phyloP scores from a whole-genome alignment of 2,888 invertebrate species.

The Macrophya annulata region DNA sequence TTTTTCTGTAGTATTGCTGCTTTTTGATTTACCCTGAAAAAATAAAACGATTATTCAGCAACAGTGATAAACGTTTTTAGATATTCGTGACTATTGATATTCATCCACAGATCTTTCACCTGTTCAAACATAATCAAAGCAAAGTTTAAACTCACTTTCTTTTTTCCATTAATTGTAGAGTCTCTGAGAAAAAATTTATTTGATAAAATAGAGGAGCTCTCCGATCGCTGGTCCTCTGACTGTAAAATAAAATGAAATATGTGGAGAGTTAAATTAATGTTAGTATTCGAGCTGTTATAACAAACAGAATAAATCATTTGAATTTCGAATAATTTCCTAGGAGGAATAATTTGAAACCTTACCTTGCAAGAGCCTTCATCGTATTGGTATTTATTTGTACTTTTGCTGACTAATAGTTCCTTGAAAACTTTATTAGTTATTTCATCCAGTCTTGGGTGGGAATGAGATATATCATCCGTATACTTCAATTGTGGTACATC shows the following conservation, averaged over 20 bases:
- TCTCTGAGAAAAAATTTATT: constrained; percentile 85
- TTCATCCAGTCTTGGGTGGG: constrained; percentile 84
- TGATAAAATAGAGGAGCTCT: constrained; percentile 86
- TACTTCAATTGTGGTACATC: constrained; percentile 63
- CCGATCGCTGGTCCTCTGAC: constrained; percentile 88
- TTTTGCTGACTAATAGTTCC: constrained; percentile 85
- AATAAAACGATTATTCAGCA: constrained; percentile 2
- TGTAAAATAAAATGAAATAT: constrained; percentile 70
- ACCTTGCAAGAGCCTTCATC: constrained; percentile 77
- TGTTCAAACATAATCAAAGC: neutral
- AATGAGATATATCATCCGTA: constrained; percentile 71
- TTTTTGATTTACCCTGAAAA: constrained; percentile 73
- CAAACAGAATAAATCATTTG: constrained; percentile 32
- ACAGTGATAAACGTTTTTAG: neutral
- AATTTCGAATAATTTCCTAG: neutral
- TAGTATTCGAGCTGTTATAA: neutral
- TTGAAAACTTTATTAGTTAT: constrained; percentile 90
- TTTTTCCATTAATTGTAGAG: constrained; percentile 80
- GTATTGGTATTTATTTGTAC: constrained; percentile 73
- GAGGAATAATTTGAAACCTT: constrained; percentile 49
- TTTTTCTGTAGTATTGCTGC: constrained; percentile 73
- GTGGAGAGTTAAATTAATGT: constrained; percentile 34
- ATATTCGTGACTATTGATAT: neutral
- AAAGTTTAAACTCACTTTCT: constrained; percentile 69
- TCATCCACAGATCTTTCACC: neutral